phyloP scores from a whole-genome alignment of 2,113 vertebrate genomes.

The Neofelis nebulosa region DNA sequence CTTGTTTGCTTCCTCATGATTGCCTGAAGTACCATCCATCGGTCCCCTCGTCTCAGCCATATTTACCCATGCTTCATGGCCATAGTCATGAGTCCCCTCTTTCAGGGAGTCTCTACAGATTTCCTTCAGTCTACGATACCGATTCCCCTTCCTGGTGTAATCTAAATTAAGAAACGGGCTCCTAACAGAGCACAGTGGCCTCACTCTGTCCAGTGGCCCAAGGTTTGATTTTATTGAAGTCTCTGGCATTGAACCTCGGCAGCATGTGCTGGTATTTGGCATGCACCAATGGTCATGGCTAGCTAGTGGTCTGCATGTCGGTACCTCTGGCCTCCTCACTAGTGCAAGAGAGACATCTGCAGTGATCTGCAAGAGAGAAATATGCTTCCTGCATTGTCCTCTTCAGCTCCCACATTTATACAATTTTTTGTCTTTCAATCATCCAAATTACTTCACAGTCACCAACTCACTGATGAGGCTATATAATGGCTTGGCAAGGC shows the following conservation, averaged over 20 bases:
- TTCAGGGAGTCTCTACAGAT: not conserved
- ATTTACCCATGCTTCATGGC: not conserved
- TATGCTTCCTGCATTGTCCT: not conserved
- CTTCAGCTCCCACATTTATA: not conserved
- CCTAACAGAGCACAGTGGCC: not conserved
- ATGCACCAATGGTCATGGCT: too few species aligned
- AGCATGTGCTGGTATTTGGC: not conserved
- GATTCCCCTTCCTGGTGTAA: not conserved
- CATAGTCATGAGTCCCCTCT: not conserved
- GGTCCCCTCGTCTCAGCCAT: rapidly evolving
- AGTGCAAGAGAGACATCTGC: not conserved
- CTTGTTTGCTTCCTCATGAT: not conserved
- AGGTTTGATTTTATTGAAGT: not conserved
- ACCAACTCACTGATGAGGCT: not conserved
- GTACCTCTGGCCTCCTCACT: not conserved
- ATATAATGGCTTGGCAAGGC: not conserved
- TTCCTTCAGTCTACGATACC: not conserved
- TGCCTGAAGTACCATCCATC: not conserved
- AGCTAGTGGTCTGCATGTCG: not conserved
- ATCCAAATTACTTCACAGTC: not conserved
- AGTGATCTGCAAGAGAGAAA: not conserved
- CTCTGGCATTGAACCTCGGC: not conserved
- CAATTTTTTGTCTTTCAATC: not conserved
- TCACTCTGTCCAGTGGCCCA: not conserved
- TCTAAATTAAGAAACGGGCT: not conserved